Evolutionary conservation across 2,113 vertebrate genomes (phyloP), one percentile per base, ranked within the genome.

Genomic region (Ranitomeya variabilis): DNA sequence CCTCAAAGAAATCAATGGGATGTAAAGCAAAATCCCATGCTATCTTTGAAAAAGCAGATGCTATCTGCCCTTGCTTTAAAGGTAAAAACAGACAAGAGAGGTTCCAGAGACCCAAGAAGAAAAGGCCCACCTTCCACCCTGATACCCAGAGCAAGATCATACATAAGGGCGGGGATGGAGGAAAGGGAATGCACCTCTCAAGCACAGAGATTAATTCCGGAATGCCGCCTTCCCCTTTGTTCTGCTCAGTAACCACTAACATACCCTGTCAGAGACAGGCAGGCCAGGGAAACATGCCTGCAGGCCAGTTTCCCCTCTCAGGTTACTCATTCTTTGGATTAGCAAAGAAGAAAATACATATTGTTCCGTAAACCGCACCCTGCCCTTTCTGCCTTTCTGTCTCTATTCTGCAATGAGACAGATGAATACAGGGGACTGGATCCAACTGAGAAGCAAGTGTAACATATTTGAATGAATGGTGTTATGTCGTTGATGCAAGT

Each of bases 41-140:
- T 18, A 88, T 18, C 87, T 90, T 89, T 91, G 87, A 91, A 90
- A 73, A 45, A 7, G 52, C 87, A 90, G 91, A 90, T 93, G 89
- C 80, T 89, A 81, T 78, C 81, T 83, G 16, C 57, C 11, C 66
- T 37, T 84, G 16, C n/a, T 77, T 83, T 80, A 18, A 57, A 6
- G 81, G 71, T 73, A 67, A 74, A 54, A 55, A 9, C 55, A 77
- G 69, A 69, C 76, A 55, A 83, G 23, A 69, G 59, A 64, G 10
- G 9, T 84, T 81, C 73, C 71, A 64, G 73, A 23, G 45, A 67
- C 77, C 52, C 60, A 87, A 45, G 11, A 79, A 60, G 16, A 78
- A 6, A 78, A 57, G 37, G 51, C 71, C 52, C 31, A 21, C 57
- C 60, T 10, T 23, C 71, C 57, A 8, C 76, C 60, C 76, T 31